Conservation (phyloP, 2,888 invertebrate genomes). For the Meloe dianella region DNA sequence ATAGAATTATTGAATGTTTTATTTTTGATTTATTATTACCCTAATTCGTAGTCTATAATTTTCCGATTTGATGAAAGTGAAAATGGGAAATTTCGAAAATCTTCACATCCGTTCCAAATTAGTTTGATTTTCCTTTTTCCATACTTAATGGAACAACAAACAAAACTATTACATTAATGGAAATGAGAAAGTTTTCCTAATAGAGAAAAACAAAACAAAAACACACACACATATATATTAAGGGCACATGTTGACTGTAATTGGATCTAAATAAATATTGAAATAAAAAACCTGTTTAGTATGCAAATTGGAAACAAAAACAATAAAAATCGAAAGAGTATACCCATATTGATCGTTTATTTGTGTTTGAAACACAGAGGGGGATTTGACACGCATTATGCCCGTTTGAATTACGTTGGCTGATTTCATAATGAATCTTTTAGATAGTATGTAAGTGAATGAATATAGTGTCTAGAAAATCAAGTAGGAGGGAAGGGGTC, state of each 20-base stretch:
- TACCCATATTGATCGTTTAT: slow-evolving; percentile 5
- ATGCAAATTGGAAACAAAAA: not conserved
- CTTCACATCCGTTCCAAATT: not conserved
- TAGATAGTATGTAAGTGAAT: slow-evolving; percentile 34
- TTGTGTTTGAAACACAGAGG: not conserved
- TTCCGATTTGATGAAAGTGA: slow-evolving; percentile 1
- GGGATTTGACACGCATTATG: slow-evolving; percentile 11
- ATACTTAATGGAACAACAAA: slow-evolving; percentile 6
- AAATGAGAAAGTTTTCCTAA: slow-evolving; percentile 6
- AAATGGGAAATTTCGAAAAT: not conserved
- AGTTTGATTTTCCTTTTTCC: not conserved
- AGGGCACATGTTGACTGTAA: slow-evolving; percentile 13
- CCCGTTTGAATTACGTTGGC: slow-evolving; percentile 31
- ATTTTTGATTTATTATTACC: not conserved
- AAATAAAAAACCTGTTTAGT: slow-evolving; percentile 5
- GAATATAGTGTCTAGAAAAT: slow-evolving; percentile 44
- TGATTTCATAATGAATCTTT: slow-evolving; percentile 34
- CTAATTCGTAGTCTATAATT: not conserved
- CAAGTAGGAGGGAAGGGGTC: slow-evolving; percentile 43
- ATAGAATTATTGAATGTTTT: not conserved
- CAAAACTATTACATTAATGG: slow-evolving; percentile 10
- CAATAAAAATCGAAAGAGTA: not conserved
- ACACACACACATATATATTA: too few relatives aligned
- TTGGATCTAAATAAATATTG: slow-evolving; percentile 12
- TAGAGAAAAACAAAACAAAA: not conserved